phyloP scores from a whole-genome alignment of 2,888 invertebrate genomes.

The Leucania comma region DNA sequence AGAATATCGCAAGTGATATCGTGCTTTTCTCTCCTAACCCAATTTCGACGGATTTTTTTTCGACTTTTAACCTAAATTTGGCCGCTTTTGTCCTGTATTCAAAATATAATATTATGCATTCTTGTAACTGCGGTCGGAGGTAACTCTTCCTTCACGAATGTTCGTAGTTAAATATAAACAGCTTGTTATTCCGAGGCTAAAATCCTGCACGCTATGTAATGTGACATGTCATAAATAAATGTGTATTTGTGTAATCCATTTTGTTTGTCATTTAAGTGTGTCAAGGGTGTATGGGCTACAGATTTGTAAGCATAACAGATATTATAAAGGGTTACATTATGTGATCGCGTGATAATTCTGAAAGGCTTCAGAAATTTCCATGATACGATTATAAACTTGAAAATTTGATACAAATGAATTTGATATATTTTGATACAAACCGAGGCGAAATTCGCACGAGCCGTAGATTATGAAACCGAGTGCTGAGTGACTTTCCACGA shows the following conservation, averaged over 20 bases:
- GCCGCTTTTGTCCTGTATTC: too few species aligned
- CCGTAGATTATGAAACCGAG: too few species aligned
- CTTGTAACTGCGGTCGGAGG: neutral
- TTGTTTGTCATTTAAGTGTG: conserved; percentile 25
- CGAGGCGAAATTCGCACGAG: too few species aligned
- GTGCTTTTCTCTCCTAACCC: neutral
- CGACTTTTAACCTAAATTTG: too few species aligned
- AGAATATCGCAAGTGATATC: neutral
- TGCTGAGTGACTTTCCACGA: too few species aligned
- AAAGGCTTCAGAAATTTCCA: neutral
- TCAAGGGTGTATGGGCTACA: neutral
- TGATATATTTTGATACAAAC: too few species aligned
- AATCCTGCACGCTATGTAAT: conserved; percentile 25
- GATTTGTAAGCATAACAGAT: conserved; percentile 14
- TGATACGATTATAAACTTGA: neutral
- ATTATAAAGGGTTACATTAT: neutral
- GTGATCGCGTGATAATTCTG: neutral
- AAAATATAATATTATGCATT: conserved; percentile 16
- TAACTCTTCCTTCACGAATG: conserved; percentile 9
- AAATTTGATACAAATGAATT: too few species aligned
- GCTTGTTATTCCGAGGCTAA: conserved; percentile 13
- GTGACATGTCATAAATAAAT: conserved; percentile 31
- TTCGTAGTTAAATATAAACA: conserved; percentile 8
- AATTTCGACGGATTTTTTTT: too few species aligned
- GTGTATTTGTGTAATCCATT: conserved; percentile 33